Conservation (phyloP, 2,797 vertebrate species). For the Orestias chungarensis region DNA sequence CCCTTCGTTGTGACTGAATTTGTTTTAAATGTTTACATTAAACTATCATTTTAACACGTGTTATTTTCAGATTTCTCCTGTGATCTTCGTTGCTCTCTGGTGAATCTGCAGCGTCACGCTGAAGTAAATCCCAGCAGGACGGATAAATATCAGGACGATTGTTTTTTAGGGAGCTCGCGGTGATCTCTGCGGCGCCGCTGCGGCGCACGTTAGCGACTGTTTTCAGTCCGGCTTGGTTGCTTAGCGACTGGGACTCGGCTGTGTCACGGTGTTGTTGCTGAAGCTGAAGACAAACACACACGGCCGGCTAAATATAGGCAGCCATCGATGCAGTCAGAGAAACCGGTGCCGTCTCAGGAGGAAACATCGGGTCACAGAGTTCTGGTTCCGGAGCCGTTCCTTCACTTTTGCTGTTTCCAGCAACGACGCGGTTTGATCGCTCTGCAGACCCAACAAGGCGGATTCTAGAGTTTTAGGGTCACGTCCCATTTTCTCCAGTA, state of each 20-base stretch:
- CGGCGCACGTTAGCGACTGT: conserved; percentile 37
- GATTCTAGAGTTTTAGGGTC: neutral
- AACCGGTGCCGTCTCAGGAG: conserved; percentile 25
- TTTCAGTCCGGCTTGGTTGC: conserved; percentile 71
- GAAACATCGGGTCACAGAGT: neutral
- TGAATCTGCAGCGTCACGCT: neutral
- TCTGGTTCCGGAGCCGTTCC: conserved; percentile 9
- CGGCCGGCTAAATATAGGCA: conserved; percentile 46
- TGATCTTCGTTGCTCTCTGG: neutral
- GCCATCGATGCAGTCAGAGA: conserved; percentile 55
- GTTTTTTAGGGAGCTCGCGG: no score
- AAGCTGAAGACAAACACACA: conserved; percentile 25
- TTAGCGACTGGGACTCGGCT: conserved; percentile 68
- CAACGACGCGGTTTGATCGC: neutral
- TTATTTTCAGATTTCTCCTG: neutral
- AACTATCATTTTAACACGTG: neutral
- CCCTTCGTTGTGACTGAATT: neutral
- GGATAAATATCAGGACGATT: neutral
- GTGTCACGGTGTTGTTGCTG: conserved; percentile 53
- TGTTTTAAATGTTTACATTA: neutral
- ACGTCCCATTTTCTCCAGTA: neutral
- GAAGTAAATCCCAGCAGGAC: neutral
- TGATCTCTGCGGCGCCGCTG: conserved; percentile 19
- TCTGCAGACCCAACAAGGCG: neutral
- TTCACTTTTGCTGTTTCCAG: conserved; percentile 7